phyloP scores from a whole-genome alignment of 2,113 vertebrate genomes.

The Acrocephalus kingi region DNA sequence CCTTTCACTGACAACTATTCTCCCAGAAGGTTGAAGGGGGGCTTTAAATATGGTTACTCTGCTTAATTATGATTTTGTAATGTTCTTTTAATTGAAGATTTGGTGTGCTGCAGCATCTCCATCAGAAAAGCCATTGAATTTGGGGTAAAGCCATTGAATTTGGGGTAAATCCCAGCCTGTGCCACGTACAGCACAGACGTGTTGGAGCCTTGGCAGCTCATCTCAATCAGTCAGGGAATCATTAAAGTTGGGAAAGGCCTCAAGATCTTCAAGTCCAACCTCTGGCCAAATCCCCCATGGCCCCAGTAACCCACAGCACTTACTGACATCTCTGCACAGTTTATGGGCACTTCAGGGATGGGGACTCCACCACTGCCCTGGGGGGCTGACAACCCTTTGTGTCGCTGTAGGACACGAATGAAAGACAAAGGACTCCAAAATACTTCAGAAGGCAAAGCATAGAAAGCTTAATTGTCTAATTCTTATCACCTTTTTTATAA shows the following conservation, averaged over 20 bases:
- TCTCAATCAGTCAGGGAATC: not conserved
- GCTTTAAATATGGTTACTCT: constrained; percentile 6
- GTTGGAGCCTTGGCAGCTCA: not conserved
- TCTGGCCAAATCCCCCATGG: not conserved
- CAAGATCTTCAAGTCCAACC: too few relatives aligned
- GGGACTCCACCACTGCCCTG: too few relatives aligned
- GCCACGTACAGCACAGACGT: fast-evolving
- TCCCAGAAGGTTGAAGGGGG: not conserved
- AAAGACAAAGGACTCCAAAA: too few relatives aligned
- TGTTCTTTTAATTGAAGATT: not conserved
- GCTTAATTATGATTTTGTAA: constrained; percentile 29
- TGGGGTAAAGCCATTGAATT: not conserved
- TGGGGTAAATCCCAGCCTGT: not conserved
- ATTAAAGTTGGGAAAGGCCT: not conserved
- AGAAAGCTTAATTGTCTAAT: too few relatives aligned
- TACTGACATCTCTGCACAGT: not conserved
- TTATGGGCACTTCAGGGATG: not conserved
- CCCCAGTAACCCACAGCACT: not conserved
- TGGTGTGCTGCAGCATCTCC: not conserved
- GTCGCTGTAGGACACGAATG: too few relatives aligned
- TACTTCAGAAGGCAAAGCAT: too few relatives aligned
- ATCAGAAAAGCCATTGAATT: not conserved
- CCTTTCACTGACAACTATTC: not conserved
- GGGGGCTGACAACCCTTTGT: too few relatives aligned
- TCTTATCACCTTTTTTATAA: too few relatives aligned